Evolutionary conservation across 2,888 invertebrate species (phyloP).

Genomic region (Ischnura elegans): DNA sequence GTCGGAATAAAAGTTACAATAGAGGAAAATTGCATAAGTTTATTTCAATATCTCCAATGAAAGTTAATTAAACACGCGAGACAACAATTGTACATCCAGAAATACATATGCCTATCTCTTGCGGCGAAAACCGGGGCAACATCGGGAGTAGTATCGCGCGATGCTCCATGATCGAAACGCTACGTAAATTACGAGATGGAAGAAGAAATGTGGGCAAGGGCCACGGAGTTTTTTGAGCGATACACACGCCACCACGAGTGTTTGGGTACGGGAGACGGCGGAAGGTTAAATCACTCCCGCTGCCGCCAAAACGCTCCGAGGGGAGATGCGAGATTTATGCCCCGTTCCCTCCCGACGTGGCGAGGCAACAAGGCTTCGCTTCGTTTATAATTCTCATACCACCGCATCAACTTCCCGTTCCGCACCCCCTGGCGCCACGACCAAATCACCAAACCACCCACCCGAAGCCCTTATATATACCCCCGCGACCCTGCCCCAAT

Average conservation of each 20-base stretch:
- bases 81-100: no score
- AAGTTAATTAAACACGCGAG: no score
- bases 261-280: background rate
- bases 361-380: constrained; percentile 17
- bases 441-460: background rate
- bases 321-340: constrained; percentile 12
- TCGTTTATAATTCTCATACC: constrained; percentile 31
- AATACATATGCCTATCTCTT: no score
- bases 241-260: background rate
- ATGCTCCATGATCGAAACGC: no score
- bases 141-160: no score
- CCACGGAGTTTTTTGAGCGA: background rate
- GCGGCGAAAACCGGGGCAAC: no score
- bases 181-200: no score
- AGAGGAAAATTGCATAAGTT: no score
- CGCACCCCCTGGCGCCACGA: background rate
- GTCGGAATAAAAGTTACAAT: no score
- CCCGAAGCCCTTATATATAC: background rate
- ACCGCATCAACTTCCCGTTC: background rate
- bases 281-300: constrained; percentile 2
- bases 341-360: background rate
- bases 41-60: no score
- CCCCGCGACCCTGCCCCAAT: no score
- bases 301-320: background rate
- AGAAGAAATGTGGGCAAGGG: background rate